Percentiles rank a stretch among this genome's conserved stretches.
These are phyloP conservation scores for Empidonax alnorum DNA, from an alignment of 2,113 vertebrate species.

Conservation along the genomic window DNA sequence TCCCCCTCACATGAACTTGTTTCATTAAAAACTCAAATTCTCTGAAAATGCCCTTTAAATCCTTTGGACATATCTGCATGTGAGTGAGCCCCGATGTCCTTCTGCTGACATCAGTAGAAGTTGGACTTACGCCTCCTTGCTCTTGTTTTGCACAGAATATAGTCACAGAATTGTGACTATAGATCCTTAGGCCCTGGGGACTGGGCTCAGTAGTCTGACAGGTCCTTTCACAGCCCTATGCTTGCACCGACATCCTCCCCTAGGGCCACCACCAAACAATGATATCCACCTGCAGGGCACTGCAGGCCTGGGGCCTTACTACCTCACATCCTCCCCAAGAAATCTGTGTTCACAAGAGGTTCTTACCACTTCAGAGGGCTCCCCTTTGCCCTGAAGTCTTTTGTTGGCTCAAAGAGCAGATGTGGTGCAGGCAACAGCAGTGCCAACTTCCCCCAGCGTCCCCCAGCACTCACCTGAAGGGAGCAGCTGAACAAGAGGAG, in stretches of 20 bases:
- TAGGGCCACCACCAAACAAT: not conserved
- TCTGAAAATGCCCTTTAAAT: not conserved
- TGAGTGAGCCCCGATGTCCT: not conserved
- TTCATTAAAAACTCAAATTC: not conserved
- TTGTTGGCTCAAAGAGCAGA: constrained; percentile 47
- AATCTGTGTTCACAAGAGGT: not conserved
- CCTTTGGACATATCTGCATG: not conserved
- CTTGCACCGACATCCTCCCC: not conserved
- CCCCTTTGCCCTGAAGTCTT: not conserved
- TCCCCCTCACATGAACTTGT: not conserved
- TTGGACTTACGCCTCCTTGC: not conserved
- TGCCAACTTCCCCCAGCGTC: not conserved
- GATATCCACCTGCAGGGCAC: not conserved
- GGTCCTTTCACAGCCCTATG: not conserved
- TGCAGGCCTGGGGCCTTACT: not conserved
- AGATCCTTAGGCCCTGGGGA: fast-evolving
- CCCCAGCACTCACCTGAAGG: constrained; percentile 33
- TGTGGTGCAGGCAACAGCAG: constrained; percentile 12
- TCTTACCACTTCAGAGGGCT: constrained; percentile 30
- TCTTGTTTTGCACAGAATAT: not conserved
- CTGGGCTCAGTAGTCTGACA: fast-evolving
- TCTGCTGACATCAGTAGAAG: not conserved
- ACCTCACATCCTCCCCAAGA: not conserved
- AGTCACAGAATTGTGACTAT: not conserved
- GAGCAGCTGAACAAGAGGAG: constrained; percentile 41